These are phyloP conservation scores for Trichopoda pennipes DNA, from an alignment of 2,888 invertebrate genomes.

Conservation along the genomic window DNA sequence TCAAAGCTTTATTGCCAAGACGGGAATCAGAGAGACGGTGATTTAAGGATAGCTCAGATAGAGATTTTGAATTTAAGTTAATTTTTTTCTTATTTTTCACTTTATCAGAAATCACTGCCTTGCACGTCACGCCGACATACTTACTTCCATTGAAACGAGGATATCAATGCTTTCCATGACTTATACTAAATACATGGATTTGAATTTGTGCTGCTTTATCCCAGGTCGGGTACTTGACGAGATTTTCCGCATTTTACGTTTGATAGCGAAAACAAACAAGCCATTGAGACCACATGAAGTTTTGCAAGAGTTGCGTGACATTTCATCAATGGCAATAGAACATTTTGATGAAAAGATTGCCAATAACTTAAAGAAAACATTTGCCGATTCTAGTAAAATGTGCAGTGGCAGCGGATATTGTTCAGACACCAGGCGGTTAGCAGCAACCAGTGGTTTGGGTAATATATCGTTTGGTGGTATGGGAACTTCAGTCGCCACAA, in stretches of 20 bases:
- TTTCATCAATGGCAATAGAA: constrained; percentile 94
- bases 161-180: constrained; percentile 96
- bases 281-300: constrained; percentile 91
- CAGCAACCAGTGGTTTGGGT: constrained; percentile 70
- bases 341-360: constrained; percentile 95
- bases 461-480: constrained; percentile 75
- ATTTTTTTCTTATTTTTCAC: background rate
- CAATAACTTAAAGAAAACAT: constrained; percentile 72
- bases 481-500: constrained; percentile 50
- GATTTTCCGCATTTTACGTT: constrained; percentile 87
- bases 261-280: constrained; percentile 85
- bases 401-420: constrained; percentile 56
- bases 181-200: constrained; percentile 91
- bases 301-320: constrained; percentile 92
- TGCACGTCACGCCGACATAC: constrained; percentile 93
- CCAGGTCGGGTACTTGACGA: constrained; percentile 97
- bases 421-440: constrained; percentile 67
- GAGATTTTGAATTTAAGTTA: constrained; percentile 4
- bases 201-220: constrained; percentile 93
- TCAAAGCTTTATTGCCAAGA: constrained; percentile 91
- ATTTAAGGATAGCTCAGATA: constrained; percentile 22
- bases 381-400: constrained; percentile 50
- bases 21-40: constrained; percentile 92
- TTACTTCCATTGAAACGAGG: constrained; percentile 94
- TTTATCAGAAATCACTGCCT: constrained; percentile 87